Evolutionary conservation across 1,140 invertebrate genomes (phyloP).

Genomic region (Tetranychus urticae): DNA sequence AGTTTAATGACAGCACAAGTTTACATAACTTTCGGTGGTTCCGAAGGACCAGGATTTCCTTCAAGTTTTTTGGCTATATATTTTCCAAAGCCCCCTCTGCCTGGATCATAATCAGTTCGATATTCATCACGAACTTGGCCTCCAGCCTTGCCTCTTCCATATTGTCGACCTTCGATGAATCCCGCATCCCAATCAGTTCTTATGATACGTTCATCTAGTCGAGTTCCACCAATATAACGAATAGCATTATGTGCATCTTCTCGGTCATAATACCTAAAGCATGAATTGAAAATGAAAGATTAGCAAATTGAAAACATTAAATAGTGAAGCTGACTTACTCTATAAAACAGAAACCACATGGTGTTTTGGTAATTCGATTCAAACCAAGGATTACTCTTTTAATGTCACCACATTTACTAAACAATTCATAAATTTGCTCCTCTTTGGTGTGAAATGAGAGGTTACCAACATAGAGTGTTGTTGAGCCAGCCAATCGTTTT

Average conservation of each 20-base stretch:
- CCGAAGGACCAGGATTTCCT: too few species aligned
- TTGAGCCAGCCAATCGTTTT: slow-evolving; percentile 37
- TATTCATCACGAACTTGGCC: slow-evolving; percentile 98
- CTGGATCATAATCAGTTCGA: slow-evolving; percentile 83
- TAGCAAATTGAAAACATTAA: background rate
- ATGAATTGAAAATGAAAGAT: background rate
- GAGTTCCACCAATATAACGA: slow-evolving; percentile 86
- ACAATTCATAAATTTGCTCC: slow-evolving; percentile 95
- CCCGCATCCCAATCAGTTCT: slow-evolving; percentile 98
- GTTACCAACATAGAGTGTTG: slow-evolving; percentile 88
- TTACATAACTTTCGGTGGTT: too few species aligned
- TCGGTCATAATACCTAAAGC: slow-evolving; percentile 46
- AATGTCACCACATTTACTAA: slow-evolving; percentile 84
- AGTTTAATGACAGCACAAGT: too few species aligned
- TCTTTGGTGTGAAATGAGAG: slow-evolving; percentile 96
- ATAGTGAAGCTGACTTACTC: slow-evolving; percentile 35
- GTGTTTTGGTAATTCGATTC: slow-evolving; percentile 93
- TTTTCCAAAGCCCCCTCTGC: slow-evolving; percentile 88
- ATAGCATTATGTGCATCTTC: slow-evolving; percentile 76
- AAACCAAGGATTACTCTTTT: slow-evolving; percentile 91
- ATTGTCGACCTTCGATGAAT: slow-evolving; percentile 93
- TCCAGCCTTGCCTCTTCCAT: slow-evolving; percentile 89
- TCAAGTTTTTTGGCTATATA: slow-evolving; percentile 29
- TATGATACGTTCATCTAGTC: slow-evolving; percentile 87
- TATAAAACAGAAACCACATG: slow-evolving; percentile 98